phyloP scores from a whole-genome alignment of 2,797 vertebrate genomes.

The Pseudochirops cupreus region DNA sequence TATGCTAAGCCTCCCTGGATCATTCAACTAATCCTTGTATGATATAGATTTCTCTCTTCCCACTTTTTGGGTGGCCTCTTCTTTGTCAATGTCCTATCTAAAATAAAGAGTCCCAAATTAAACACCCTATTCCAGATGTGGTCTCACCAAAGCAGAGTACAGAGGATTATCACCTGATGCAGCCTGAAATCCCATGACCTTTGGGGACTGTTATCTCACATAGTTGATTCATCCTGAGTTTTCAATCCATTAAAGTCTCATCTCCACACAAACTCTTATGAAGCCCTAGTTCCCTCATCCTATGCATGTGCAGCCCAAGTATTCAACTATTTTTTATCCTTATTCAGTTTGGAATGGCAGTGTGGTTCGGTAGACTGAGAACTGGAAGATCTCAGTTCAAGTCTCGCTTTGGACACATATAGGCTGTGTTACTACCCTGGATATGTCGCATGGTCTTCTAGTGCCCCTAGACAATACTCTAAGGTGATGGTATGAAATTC shows the following conservation, averaged over 20 bases:
- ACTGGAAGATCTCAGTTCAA: neutral
- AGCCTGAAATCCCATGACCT: neutral
- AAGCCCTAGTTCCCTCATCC: neutral
- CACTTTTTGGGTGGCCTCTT: neutral
- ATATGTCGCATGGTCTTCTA: neutral
- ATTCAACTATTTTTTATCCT: neutral
- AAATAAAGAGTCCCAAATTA: neutral
- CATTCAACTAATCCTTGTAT: neutral
- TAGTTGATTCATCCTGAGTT: neutral
- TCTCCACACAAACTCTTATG: neutral
- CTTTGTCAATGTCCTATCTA: neutral
- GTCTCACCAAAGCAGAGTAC: neutral
- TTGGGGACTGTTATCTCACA: neutral
- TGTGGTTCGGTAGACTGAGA: neutral
- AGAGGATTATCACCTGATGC: neutral
- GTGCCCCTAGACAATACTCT: neutral
- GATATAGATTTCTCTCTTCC: neutral
- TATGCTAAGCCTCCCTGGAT: neutral
- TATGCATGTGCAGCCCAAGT: neutral
- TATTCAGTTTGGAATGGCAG: neutral
- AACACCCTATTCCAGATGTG: neutral
- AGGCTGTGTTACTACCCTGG: neutral
- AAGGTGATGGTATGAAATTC: neutral
- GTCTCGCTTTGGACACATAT: neutral
- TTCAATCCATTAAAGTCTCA: neutral